Percentiles rank a stretch among this genome's conserved stretches.
phyloP scores from a whole-genome alignment of 92 coral and sea anemone genomes.

The Galaxea fascicularis region DNA sequence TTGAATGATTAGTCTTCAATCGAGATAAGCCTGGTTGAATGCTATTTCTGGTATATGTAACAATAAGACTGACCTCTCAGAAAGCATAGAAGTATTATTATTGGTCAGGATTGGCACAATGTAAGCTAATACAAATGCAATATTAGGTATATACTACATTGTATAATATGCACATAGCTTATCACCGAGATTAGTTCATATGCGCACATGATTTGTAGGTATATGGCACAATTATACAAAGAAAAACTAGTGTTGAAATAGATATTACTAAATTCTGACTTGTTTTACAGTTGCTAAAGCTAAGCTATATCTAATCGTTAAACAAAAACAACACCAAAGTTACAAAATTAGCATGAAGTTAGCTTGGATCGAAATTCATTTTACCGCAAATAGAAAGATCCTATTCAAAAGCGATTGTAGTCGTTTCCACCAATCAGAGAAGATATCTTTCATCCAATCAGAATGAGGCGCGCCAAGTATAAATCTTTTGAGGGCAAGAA shows the following conservation, averaged over 20 bases:
- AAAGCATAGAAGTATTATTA: neutral
- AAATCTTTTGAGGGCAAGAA: neutral
- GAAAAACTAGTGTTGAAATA: neutral
- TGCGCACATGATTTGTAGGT: neutral
- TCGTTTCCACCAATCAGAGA: constrained; percentile 7
- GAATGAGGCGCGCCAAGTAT: neutral
- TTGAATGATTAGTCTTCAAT: neutral
- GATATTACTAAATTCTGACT: neutral
- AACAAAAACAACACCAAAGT: neutral
- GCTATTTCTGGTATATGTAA: neutral
- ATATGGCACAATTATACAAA: neutral
- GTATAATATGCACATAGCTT: neutral
- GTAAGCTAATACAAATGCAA: neutral
- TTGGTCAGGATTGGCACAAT: neutral
- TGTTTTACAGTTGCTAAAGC: neutral
- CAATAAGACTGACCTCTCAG: constrained; percentile 13
- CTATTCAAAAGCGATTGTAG: neutral
- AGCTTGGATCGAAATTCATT: neutral
- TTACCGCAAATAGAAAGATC: neutral
- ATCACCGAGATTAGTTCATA: neutral
- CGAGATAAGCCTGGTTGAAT: neutral
- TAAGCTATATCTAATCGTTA: too few relatives aligned
- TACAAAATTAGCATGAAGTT: neutral
- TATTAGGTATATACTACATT: neutral
- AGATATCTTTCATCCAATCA: constrained; percentile 1